Base-by-base conservation (phyloP, 1,140 invertebrate genomes). In the Diabrotica virgifera region DNA sequence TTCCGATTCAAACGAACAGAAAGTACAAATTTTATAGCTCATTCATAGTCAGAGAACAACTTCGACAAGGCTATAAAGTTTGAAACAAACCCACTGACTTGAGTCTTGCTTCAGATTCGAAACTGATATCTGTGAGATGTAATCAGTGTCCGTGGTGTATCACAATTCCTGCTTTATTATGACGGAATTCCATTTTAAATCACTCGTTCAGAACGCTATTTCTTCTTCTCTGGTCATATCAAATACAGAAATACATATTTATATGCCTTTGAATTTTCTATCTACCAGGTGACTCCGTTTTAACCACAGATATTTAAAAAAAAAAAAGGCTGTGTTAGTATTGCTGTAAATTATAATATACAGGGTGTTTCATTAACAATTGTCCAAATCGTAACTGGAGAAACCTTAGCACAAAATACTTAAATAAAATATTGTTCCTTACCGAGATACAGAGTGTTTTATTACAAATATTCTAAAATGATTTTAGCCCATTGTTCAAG, bases 11-110 rank as follows among this genome's bases (percentile, higher is more conserved):
- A 57, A 57, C 55, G 37, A 57, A 57, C 55, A 57, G 55, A 57
- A 57, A 57, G 55, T 57, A 57, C 55, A 57, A 57, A 57, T 57
- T 57, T 57, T 57, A 57, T 57, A 36, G 55, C 55, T 57, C 37
- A 57, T 57, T 57, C 55, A 57, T 57, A 36, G 24, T 36, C 55
- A 7, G 55, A 35, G 55, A 57, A 36, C 52, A 53, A 53, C 52
- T 10, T 8, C 9, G n/a, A 53, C 52, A 24, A 24, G 8, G 36
- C 36, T 36, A 36, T 57, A 57, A 57, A 57, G 12, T 57, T 36
- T 7, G 37, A 37, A 36, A 37, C 55, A 36, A 57, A 57, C 55
- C 24, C 55, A 57, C 36, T 36, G 5, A 36, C 6, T 36, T 14
- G 53, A 55, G 12, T 11, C 55, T 36, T 10, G 37, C 36, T 46